phyloP scores from a whole-genome alignment of 2,888 invertebrate species.

The Caenorhabditis sinica region DNA sequence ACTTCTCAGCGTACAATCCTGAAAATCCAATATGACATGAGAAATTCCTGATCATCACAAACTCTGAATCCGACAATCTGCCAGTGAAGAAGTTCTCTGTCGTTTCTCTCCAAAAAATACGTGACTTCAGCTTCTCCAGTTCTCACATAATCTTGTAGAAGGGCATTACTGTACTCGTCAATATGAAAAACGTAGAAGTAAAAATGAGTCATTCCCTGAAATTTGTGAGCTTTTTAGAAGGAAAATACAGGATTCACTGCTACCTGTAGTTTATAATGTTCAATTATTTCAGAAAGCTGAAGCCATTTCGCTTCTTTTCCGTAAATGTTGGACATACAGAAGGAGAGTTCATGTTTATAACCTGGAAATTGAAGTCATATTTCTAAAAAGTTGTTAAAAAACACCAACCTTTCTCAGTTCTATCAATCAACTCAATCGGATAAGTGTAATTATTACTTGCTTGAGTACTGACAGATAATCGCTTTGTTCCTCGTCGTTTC shows the following conservation, averaged over 20 bases:
- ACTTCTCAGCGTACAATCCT: constrained; percentile 59
- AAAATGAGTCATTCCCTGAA: constrained; percentile 60
- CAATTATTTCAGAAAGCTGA: constrained; percentile 49
- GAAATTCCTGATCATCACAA: background rate
- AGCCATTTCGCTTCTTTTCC: constrained; percentile 66
- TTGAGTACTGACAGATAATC: constrained; percentile 45
- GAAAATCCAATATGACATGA: background rate
- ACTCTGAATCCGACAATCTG: constrained; percentile 63
- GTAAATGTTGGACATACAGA: constrained; percentile 65
- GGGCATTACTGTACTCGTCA: constrained; percentile 52
- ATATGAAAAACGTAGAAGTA: constrained; percentile 64
- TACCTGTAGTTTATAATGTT: constrained; percentile 63
- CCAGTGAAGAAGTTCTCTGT: constrained; percentile 54
- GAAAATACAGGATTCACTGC: background rate
- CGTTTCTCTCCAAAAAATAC: constrained; percentile 49
- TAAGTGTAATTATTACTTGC: constrained; percentile 40
- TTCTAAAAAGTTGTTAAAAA: background rate
- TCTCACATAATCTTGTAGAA: constrained; percentile 63
- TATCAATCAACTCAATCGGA: constrained; percentile 49
- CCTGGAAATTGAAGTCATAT: constrained; percentile 2
- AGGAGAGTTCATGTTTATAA: constrained; percentile 54
- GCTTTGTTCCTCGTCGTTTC: constrained; percentile 42
- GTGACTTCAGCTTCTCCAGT: constrained; percentile 60
- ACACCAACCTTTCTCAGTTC: constrained; percentile 38
- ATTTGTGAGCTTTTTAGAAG: background rate